Conservation (phyloP, 2,888 invertebrate genomes). For the Pherbina coryleti region DNA sequence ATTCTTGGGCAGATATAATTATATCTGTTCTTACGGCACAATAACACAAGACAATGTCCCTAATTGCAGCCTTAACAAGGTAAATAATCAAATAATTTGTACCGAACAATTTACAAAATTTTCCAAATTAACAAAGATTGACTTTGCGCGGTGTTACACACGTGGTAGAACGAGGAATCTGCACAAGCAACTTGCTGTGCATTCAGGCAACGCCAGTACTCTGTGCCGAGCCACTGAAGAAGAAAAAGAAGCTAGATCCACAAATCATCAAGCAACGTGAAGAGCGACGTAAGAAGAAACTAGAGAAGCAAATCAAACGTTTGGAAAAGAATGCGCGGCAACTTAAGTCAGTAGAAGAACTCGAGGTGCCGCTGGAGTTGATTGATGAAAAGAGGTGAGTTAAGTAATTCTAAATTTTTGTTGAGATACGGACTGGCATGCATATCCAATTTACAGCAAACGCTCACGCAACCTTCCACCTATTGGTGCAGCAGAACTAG, state of each 20-base stretch:
- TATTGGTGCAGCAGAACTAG: conserved; percentile 74
- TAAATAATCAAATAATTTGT: conserved; percentile 36
- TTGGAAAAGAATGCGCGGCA: conserved; percentile 85
- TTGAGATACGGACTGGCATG: background rate
- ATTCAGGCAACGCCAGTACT: conserved; percentile 62
- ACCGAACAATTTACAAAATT: background rate
- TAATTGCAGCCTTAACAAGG: conserved; percentile 55
- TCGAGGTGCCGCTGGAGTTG: conserved; percentile 79
- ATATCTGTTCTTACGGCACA: no score
- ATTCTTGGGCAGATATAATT: no score
- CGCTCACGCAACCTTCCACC: conserved; percentile 71
- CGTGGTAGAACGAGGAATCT: conserved; percentile 39
- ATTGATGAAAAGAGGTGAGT: conserved; percentile 59
- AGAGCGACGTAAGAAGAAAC: conserved; percentile 82
- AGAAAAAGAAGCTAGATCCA: conserved; percentile 89
- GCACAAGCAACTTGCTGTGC: conserved; percentile 42
- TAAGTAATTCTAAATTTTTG: no score
- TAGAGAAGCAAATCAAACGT: conserved; percentile 88
- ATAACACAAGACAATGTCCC: conserved; percentile 52
- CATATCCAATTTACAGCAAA: conserved; percentile 64
- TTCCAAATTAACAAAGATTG: conserved; percentile 43
- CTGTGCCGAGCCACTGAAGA: conserved; percentile 87
- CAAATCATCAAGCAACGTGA: conserved; percentile 83
- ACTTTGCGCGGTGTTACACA: conserved; percentile 46
- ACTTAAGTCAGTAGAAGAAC: conserved; percentile 91